Base-by-base conservation (phyloP, 1,140 invertebrate genomes). In the Paracyclopina nana region DNA sequence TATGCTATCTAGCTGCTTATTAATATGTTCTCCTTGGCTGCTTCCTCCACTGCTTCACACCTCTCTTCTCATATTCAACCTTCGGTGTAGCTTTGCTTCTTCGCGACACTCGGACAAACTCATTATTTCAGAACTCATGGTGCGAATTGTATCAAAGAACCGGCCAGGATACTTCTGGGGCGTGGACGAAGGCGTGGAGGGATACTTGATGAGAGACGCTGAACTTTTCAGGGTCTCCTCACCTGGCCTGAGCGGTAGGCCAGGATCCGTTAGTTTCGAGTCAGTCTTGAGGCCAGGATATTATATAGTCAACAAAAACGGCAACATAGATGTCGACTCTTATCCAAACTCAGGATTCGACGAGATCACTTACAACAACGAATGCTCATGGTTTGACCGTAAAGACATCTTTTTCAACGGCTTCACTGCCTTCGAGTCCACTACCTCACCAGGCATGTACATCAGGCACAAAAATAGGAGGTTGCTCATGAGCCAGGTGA, bases 101-200 rank as follows among this genome's bases (percentile, higher is more conserved):
- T 31, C 9, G n/a, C 14, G 9, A 31, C 14, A 8, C 24, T 42
- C 24, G 8, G 6, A 18, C 24, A 14, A n/a, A 18, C 24, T 8
- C 6, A 42, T 42, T 42, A 4, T 16, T 3, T 11, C 6, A 29
- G 45, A 26, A 11, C 14, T 25, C 8, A 16, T 50, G 9, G 50
- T 52, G 12, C 50, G 50, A 4, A 22, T 52, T n/a, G 34, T 27
- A 4, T 42, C 30, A 4, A 52, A 52, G 27, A 52, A 52, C 28
- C 34, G 34, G n/a, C 50, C 38, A 8, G 31, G 30, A 9, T 52
- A 52, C 25, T 40, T 26, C 41, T 52, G 50, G 50, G 16, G 38
- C 25, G 18, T 52, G 4, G 50, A 52, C 28, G 50, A 52, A 27
- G 50, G 50, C 14, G 43, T 52, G 25, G 50, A 52, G 24, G 50